Evolutionary conservation across 2,888 invertebrate genomes (phyloP).

Genomic region (Leptogaster cylindrica): DNA sequence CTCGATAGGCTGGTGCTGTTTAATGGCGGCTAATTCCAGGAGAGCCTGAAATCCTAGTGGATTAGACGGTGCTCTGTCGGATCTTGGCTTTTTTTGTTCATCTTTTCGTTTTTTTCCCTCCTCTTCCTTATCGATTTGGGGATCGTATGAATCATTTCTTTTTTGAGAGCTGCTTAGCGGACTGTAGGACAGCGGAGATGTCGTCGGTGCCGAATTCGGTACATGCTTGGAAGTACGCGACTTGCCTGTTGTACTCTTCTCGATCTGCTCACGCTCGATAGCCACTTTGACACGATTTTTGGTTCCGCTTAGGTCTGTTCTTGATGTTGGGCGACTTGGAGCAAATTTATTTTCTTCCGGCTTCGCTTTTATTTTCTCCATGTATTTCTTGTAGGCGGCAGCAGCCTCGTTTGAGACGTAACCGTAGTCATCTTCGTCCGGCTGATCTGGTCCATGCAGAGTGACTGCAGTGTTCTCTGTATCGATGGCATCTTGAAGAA

Average conservation of each 20-base stretch:
- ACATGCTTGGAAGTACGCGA: conserved; percentile 23
- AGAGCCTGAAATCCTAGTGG: conserved; percentile 80
- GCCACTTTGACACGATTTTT: conserved; percentile 81
- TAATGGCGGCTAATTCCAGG: conserved; percentile 81
- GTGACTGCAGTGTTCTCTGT: conserved; percentile 78
- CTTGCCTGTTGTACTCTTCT: conserved; percentile 68
- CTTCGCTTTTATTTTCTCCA: conserved; percentile 79
- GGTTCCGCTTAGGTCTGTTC: conserved; percentile 64
- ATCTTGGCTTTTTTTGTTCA: conserved; percentile 64
- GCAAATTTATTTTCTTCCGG: conserved; percentile 77
- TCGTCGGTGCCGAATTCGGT: not conserved
- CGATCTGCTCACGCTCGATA: conserved; percentile 72
- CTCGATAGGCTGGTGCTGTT: conserved; percentile 79
- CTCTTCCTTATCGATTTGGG: conserved; percentile 51
- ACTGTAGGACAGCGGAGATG: not conserved
- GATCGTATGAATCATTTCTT: conserved; percentile 59
- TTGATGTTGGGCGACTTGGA: conserved; percentile 59
- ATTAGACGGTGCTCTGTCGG: conserved; percentile 69
- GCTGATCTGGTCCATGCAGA: conserved; percentile 75
- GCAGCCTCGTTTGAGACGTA: conserved; percentile 85
- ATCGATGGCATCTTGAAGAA: conserved; percentile 81
- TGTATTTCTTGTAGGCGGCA: conserved; percentile 81
- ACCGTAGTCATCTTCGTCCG: conserved; percentile 91
- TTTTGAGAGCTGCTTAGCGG: conserved; percentile 53
- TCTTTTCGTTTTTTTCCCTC: conserved; percentile 57